These are phyloP conservation scores for Sylvietta virens DNA, from an alignment of 2,113 vertebrate genomes.

Conservation along the genomic window DNA sequence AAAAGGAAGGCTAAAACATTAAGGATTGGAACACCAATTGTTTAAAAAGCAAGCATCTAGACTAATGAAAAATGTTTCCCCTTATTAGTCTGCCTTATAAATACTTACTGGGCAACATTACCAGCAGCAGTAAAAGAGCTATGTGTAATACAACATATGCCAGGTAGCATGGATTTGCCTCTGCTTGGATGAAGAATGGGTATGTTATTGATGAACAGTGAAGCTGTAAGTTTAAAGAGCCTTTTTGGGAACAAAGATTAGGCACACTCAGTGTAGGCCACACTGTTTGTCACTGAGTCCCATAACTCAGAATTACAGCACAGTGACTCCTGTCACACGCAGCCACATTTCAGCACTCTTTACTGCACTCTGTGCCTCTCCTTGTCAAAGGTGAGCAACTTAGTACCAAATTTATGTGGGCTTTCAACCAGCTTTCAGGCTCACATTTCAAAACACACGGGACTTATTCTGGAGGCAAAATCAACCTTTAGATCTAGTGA, in stretches of 20 bases:
- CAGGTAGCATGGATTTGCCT: background rate
- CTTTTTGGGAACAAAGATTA: background rate
- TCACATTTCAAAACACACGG: conserved; percentile 69
- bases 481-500: conserved; percentile 57
- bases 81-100: background rate
- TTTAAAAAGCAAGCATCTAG: background rate
- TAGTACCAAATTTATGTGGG: conserved; percentile 35
- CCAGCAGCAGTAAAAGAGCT: background rate
- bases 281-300: background rate
- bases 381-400: conserved; percentile 35
- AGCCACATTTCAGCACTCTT: conserved; percentile 40
- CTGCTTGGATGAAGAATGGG: background rate
- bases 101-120: background rate
- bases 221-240: conserved; percentile 17
- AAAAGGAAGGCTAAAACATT: background rate
- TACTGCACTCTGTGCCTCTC: background rate
- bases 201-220: conserved; percentile 27
- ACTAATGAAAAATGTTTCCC: background rate
- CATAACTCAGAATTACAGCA: background rate
- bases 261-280: background rate
- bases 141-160: background rate
- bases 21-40: background rate
- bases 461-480: conserved; percentile 71
- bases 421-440: conserved; percentile 20
- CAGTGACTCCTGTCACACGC: background rate